Evolutionary conservation across 2,113 vertebrate genomes (phyloP).

Genomic region (Megaceryle maxima): DNA sequence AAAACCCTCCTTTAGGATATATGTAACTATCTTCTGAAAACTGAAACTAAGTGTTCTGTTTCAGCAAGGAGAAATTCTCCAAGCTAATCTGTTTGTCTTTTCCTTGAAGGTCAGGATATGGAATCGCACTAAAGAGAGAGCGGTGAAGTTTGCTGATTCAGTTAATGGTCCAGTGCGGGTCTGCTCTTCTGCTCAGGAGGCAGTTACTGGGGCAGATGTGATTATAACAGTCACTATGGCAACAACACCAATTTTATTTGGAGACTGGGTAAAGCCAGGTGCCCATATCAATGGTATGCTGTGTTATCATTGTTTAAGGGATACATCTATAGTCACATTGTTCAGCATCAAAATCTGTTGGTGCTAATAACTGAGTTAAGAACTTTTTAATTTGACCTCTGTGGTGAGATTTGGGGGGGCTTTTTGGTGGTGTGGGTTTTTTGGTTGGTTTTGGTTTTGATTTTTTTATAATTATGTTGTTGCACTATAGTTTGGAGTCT

Average conservation of each 20-base stretch:
- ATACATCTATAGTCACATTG: rapidly evolving
- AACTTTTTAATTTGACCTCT: not conserved
- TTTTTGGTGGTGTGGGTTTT: not conserved
- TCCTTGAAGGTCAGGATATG: slow-evolving; percentile 86
- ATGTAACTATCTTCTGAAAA: not conserved
- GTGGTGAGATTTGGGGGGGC: not conserved
- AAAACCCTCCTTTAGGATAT: rapidly evolving
- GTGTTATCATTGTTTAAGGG: rapidly evolving
- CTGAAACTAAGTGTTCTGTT: not conserved
- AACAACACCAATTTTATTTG: slow-evolving; percentile 85
- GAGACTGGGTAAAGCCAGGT: slow-evolving; percentile 92
- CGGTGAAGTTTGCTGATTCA: slow-evolving; percentile 71
- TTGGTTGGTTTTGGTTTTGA: too few relatives aligned
- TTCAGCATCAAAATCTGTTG: not conserved
- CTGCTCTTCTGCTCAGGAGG: slow-evolving; percentile 83
- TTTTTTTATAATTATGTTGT: not conserved
- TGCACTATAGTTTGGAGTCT: not conserved
- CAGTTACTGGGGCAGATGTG: slow-evolving; percentile 87
- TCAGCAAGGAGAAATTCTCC: not conserved
- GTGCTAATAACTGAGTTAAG: not conserved
- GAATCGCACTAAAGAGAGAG: slow-evolving; percentile 78
- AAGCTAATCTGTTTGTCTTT: too few relatives aligned
- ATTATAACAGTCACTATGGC: slow-evolving; percentile 91
- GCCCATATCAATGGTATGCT: slow-evolving; percentile 91
- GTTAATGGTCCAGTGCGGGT: slow-evolving; percentile 74